Percentiles rank a stretch among this genome's conserved stretches.
phyloP scores from a whole-genome alignment of 2,888 invertebrate species.

The Oxycera nigricornis region DNA sequence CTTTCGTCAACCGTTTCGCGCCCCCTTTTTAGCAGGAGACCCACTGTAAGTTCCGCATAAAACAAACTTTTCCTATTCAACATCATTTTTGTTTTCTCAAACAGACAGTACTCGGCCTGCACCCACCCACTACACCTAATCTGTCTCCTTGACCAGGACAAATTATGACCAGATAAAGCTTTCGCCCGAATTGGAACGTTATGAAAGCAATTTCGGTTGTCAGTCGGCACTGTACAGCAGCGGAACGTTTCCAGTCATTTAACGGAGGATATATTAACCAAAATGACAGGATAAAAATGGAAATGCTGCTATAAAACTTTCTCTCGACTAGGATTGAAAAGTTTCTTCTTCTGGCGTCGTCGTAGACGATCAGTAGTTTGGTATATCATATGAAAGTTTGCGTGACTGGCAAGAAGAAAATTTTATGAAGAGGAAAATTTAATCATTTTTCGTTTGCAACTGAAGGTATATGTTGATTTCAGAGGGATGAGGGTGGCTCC shows the following conservation, averaged over 20 bases:
- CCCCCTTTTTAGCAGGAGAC: too few species aligned
- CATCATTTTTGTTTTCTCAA: too few species aligned
- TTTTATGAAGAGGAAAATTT: conserved; percentile 40
- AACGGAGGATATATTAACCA: conserved; percentile 39
- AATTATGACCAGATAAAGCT: conserved; percentile 36
- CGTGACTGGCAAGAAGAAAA: conserved; percentile 31
- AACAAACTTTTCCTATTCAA: too few species aligned
- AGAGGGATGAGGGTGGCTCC: neutral
- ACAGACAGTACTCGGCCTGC: too few species aligned
- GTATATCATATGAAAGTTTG: conserved; percentile 7
- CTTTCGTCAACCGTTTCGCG: too few species aligned
- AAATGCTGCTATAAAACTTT: conserved; percentile 38
- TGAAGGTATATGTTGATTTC: neutral
- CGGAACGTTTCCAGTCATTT: conserved; percentile 40
- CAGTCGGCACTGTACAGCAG: neutral
- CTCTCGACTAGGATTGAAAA: conserved; percentile 35
- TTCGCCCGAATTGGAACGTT: conserved; percentile 29
- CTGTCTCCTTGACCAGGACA: conserved; percentile 27
- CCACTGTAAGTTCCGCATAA: too few species aligned
- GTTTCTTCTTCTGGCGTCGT: neutral
- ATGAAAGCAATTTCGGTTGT: conserved; percentile 37
- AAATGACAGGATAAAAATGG: conserved; percentile 41
- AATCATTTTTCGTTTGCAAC: conserved; percentile 27
- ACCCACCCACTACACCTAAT: conserved; percentile 7
- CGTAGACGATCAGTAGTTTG: conserved; percentile 23